Base-by-base conservation (phyloP, 2,888 invertebrate genomes). In the Fragum fragum region DNA sequence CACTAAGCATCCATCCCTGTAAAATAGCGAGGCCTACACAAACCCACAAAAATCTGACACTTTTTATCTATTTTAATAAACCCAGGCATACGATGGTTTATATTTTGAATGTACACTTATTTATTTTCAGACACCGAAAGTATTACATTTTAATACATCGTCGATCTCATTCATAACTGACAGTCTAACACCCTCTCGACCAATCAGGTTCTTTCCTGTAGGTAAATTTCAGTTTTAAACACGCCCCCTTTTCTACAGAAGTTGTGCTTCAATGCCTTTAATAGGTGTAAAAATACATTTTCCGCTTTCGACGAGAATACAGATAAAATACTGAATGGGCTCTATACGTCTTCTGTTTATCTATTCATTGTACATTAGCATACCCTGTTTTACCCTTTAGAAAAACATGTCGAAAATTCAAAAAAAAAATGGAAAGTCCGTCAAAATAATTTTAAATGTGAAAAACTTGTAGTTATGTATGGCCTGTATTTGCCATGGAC, bases 201-300 rank as follows among this genome's bases (percentile, higher is more conserved):
- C 66, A 66, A 66, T 66, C 66, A 66, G 39, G 26, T 42, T 26
- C 14, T 11, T n/a, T 21, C 3, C 5, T 7, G 18, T 66, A 21
- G 9, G 42, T 32, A 66, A 42, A 42, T 26, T 66, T 39, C 11
- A 39, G 14, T 39, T 21, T 16, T 42, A 26, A 26, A 21, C 42
- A 39, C 66, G 66, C 66, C 66, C 16, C 39, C 42, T 42, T 66
- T 42, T 36, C n/a, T 42, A 66, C 42, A 66, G 57, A 14, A 66
- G 66, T 66, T 18, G 36, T 66, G 66, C 66, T 66, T 66, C 66
- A 26, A 23, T 66, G 29, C 32, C 42, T 66, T 66, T 66, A 66
- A 66, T 66, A 66, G 66, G 66, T 66, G 66, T 66, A 66, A 66
- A 66, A 66, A 66, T 66, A 66, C 66, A 66, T 66, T 66, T 66